A percentile compares a stretch with the other conserved stretches of the same genome.
Evolutionary conservation across 2,113 vertebrate species (phyloP).

Genomic region (Heliornis fulica): DNA sequence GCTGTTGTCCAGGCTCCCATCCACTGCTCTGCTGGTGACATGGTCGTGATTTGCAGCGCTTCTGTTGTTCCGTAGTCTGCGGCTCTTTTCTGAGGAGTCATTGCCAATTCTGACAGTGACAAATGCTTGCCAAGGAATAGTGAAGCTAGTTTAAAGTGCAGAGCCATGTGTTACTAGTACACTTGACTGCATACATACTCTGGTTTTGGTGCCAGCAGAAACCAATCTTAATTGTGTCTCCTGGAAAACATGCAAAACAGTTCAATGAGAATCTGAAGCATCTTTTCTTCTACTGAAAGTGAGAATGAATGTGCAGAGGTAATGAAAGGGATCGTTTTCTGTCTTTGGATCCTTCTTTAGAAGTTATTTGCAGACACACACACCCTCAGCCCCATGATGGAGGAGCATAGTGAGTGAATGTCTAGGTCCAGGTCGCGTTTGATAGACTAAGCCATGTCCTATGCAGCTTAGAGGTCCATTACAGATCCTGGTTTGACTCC

Average conservation of each 20-base stretch:
- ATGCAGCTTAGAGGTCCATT: background rate
- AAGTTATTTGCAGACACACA: background rate
- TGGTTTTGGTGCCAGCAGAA: constrained; percentile 29
- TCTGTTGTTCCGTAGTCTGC: constrained; percentile 5
- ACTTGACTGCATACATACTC: constrained; percentile 14
- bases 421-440: background rate
- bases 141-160: constrained; percentile 57
- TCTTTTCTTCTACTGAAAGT: constrained; percentile 46
- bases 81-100: constrained; percentile 35
- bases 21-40: constrained; percentile 41
- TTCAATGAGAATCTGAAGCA: constrained; percentile 8
- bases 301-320: background rate
- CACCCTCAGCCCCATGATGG: fast-evolving
- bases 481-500: background rate
- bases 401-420: background rate
- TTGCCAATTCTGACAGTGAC: constrained; percentile 50
- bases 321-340: background rate
- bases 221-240: constrained; percentile 34
- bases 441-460: background rate
- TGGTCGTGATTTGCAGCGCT: constrained; percentile 27
- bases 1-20: constrained; percentile 57
- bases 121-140: constrained; percentile 42
- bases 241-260: constrained; percentile 42
- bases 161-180: constrained; percentile 38
- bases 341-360: background rate